Evolutionary conservation across 2,797 vertebrate genomes (phyloP), one percentile per base, ranked within the genome.

Genomic region (Phoebastria nigripes): DNA sequence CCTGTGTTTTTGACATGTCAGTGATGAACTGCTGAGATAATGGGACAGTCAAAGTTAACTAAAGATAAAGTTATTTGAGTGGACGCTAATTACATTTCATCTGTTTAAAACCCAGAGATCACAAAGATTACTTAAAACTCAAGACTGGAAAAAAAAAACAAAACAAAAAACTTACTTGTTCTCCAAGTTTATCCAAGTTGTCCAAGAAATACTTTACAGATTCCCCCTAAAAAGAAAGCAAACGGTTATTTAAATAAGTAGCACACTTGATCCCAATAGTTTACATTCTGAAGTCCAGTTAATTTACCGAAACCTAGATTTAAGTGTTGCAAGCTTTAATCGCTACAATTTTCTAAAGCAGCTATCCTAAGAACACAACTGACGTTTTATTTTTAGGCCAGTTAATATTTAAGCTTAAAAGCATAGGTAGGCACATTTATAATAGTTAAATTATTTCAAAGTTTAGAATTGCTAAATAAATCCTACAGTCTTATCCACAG

Each of bases 161-260:
- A 33, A 29, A 26, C 28, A 17, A 42, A 42, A 21, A 22, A 42
- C 98, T 99, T 98, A 99, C 99, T 98, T 84, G 97, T 92, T 99
- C 98, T 97, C 99, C 98, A 47, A 99, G 98, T 98, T 99, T 99
- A 98, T 99, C 99, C 98, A 99, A 98, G 98, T 99, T 99, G 98
- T 99, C 99, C 99, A 99, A 98, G 98, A 99, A 99, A 98, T 99
- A 99, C 98, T 99, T 99, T 96, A 99, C 99, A 73, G 99, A 99
- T 98, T 99, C 99, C 81, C 99, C 99, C 99, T 99, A 95, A 90
- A 91, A 98, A 94, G 83, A 97, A 94, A 96, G 93, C 72, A 78
- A 91, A 95, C 2, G 42, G 74, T 97, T 96, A 94, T 56, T 95
- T 93, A 96, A 87, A 81, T 46, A 94, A 91, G 89, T 4, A 20